These are phyloP conservation scores for Acleris literana DNA, from an alignment of 2,888 invertebrate species.

Conservation along the genomic window DNA sequence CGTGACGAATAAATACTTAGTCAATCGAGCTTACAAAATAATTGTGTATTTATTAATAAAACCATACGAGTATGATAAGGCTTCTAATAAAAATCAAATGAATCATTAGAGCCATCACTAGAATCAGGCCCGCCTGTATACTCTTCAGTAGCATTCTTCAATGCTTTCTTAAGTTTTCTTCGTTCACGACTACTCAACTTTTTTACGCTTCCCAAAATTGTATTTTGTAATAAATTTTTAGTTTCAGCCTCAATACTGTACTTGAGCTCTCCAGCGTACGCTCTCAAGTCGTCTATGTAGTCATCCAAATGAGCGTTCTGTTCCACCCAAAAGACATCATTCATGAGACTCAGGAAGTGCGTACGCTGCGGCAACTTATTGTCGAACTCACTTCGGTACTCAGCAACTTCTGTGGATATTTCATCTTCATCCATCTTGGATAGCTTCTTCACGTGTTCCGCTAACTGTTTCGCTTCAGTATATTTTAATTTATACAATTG, in stretches of 20 bases:
- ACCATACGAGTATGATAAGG: too few relatives aligned
- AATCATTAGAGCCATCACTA: not conserved
- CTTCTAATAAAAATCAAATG: too few relatives aligned
- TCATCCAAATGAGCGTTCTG: slow-evolving; percentile 55
- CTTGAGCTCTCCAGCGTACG: slow-evolving; percentile 44
- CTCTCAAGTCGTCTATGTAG: slow-evolving; percentile 51
- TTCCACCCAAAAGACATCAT: slow-evolving; percentile 51
- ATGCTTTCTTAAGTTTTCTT: slow-evolving; percentile 43
- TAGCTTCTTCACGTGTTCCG: slow-evolving; percentile 48
- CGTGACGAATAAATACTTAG: too few relatives aligned
- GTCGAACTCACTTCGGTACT: slow-evolving; percentile 46
- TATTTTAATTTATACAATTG: slow-evolving; percentile 46
- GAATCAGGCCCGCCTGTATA: slow-evolving; percentile 35
- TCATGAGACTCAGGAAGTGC: slow-evolving; percentile 57
- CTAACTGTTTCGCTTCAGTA: slow-evolving; percentile 47
- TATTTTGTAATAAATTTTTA: slow-evolving; percentile 43
- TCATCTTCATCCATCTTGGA: slow-evolving; percentile 49
- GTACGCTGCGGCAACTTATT: slow-evolving; percentile 41
- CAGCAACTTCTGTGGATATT: slow-evolving; percentile 46
- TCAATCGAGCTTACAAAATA: too few relatives aligned
- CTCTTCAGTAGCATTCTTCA: slow-evolving; percentile 55
- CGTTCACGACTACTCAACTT: slow-evolving; percentile 43
- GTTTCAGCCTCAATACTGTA: slow-evolving; percentile 45
- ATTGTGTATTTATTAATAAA: too few relatives aligned
- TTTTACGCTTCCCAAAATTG: slow-evolving; percentile 43